These are phyloP conservation scores for Syritta pipiens DNA, from an alignment of 2,888 invertebrate genomes.

Conservation along the genomic window DNA sequence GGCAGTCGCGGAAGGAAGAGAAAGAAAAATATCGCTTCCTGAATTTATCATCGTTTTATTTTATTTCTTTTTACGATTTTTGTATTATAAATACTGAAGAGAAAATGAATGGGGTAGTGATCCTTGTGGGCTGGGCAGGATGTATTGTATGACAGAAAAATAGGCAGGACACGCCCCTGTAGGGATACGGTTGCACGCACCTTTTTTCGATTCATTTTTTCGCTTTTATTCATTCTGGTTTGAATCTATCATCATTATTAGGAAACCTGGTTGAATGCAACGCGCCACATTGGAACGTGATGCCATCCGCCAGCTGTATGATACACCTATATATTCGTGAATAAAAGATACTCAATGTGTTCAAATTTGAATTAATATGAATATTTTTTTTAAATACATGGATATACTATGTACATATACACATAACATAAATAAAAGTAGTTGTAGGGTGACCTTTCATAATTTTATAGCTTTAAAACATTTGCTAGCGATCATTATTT, in stretches of 20 bases:
- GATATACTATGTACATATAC: too few relatives aligned
- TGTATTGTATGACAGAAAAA: conserved; percentile 70
- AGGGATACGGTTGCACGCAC: conserved; percentile 69
- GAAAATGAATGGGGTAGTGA: conserved; percentile 67
- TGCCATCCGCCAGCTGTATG: conserved; percentile 68
- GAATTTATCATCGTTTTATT: conserved; percentile 65
- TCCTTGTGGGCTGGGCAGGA: conserved; percentile 66
- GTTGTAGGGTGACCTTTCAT: too few relatives aligned
- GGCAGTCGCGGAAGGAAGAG: conserved; percentile 45
- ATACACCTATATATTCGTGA: conserved; percentile 46
- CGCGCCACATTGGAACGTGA: conserved; percentile 63
- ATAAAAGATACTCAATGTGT: conserved; percentile 40
- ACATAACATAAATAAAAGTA: too few relatives aligned
- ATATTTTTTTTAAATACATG: conserved; percentile 14
- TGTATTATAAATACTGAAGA: conserved; percentile 61
- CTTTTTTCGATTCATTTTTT: conserved; percentile 58
- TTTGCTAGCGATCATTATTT: too few relatives aligned
- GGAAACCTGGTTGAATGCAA: conserved; percentile 64
- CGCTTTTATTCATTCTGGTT: conserved; percentile 44
- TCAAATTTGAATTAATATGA: conserved; percentile 55
- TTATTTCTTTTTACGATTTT: conserved; percentile 58
- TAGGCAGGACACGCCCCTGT: conserved; percentile 66
- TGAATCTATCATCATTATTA: conserved; percentile 67
- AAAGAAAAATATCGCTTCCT: conserved; percentile 59
- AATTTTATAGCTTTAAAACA: too few relatives aligned